Percentiles rank a stretch among this genome's conserved stretches.
Conservation (phyloP, 2,888 invertebrate genomes). For the Nymphalis polychloros region DNA sequence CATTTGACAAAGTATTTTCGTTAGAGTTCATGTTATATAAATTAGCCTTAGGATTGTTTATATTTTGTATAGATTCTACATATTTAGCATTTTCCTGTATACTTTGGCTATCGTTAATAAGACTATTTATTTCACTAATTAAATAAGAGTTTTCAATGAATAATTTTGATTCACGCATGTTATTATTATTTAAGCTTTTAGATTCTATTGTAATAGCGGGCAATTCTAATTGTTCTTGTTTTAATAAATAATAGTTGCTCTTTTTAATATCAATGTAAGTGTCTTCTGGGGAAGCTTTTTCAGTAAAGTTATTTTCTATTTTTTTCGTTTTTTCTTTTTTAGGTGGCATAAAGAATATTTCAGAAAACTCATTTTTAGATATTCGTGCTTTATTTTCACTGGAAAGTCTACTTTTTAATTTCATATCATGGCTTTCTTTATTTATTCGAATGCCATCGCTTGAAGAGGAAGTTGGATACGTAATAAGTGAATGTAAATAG, state of each 20-base stretch:
- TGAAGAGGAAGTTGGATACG: conserved; percentile 54
- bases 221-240: neutral
- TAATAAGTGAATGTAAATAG: conserved; percentile 49
- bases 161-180: neutral
- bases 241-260: neutral
- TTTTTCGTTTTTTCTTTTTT: conserved; percentile 41
- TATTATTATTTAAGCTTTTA: neutral
- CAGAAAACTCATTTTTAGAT: conserved; percentile 31
- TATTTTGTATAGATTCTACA: neutral
- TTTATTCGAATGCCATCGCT: conserved; percentile 37
- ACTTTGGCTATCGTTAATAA: neutral
- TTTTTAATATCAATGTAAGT: neutral
- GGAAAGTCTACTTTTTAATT: conserved; percentile 12
- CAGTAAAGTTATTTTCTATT: neutral
- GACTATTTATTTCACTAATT: neutral
- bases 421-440: conserved; percentile 16
- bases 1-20: neutral
- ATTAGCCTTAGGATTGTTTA: neutral
- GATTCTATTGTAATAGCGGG: neutral
- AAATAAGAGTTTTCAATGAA: neutral
- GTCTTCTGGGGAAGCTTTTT: neutral
- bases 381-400: conserved; percentile 22
- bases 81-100: neutral
- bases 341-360: conserved; percentile 50
- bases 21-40: neutral